These are phyloP conservation scores for Eurytemora carolleeae DNA, from an alignment of 1,140 invertebrate genomes.

Conservation along the genomic window DNA sequence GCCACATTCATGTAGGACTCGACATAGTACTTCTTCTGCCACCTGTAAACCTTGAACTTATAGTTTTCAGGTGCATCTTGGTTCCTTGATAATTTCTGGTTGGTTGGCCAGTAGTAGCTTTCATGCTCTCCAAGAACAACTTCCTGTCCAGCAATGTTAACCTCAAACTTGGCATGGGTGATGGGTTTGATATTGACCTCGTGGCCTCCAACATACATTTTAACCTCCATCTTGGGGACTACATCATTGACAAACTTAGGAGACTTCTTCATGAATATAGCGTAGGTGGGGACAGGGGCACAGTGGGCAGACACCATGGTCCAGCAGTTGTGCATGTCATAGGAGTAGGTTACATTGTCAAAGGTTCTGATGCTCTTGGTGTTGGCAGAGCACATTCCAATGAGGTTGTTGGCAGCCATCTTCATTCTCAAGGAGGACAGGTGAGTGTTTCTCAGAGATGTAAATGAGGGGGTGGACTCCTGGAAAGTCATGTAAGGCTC, in stretches of 20 bases:
- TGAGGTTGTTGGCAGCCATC: too few relatives aligned
- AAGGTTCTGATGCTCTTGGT: constrained; percentile 15
- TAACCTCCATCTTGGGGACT: constrained; percentile 14
- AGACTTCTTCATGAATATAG: constrained; percentile 18
- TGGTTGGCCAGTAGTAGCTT: constrained; percentile 9
- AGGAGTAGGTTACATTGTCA: constrained; percentile 17
- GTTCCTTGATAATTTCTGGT: constrained; percentile 10
- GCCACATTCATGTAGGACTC: constrained; percentile 16
- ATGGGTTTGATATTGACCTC: constrained; percentile 15
- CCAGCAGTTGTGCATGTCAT: constrained; percentile 15
- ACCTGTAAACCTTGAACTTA: constrained; percentile 2
- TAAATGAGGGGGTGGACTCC: neutral
- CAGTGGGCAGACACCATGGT: constrained; percentile 18
- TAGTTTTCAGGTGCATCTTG: neutral
- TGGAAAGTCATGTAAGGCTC: constrained; percentile 10
- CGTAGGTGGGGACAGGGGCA: constrained; percentile 15
- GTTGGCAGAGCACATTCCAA: constrained; percentile 15
- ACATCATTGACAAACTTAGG: too few relatives aligned
- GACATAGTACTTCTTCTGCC: constrained; percentile 11
- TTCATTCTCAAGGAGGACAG: too few relatives aligned
- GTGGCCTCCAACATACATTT: constrained; percentile 18
- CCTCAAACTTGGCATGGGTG: constrained; percentile 5
- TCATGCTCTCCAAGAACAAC: constrained; percentile 11
- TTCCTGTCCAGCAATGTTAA: constrained; percentile 16
- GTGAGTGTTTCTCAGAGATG: constrained; percentile 14